phyloP scores from a whole-genome alignment of 2,888 invertebrate species.

The Folsomia manolachei region DNA sequence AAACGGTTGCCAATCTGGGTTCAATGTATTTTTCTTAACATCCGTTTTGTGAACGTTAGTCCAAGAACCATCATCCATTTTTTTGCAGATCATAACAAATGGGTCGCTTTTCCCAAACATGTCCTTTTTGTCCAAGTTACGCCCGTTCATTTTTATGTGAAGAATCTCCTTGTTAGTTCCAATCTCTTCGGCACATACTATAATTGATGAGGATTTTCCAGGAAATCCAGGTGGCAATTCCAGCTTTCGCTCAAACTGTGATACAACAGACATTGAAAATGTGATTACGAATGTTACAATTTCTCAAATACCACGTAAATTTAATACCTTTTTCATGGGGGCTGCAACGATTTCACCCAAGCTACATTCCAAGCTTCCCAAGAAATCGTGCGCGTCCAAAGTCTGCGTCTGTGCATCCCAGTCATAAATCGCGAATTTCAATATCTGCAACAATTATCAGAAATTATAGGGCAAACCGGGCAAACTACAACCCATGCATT shows the following conservation, averaged over 20 bases:
- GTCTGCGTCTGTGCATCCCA: constrained; percentile 49
- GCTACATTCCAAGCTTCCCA: constrained; percentile 57
- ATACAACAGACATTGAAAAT: too few species aligned
- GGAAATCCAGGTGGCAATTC: constrained; percentile 43
- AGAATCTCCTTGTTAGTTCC: constrained; percentile 53
- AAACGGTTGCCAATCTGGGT: constrained; percentile 59
- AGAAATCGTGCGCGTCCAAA: constrained; percentile 52
- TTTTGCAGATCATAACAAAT: constrained; percentile 55
- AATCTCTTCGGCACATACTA: constrained; percentile 49
- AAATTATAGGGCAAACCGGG: neutral
- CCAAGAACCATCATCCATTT: constrained; percentile 56
- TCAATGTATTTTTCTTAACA: constrained; percentile 57
- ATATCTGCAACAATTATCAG: constrained; percentile 47
- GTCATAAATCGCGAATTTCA: constrained; percentile 55
- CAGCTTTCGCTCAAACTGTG: constrained; percentile 48
- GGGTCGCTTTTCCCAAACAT: constrained; percentile 59
- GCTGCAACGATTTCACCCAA: constrained; percentile 57
- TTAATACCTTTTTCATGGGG: constrained; percentile 46
- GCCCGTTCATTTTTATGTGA: constrained; percentile 53
- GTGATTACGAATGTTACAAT: too few species aligned
- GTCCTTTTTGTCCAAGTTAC: constrained; percentile 57
- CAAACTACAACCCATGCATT: neutral
- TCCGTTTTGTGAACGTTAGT: constrained; percentile 58
- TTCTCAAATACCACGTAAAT: too few species aligned
- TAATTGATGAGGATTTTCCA: constrained; percentile 43